Conservation (phyloP, 1,140 invertebrate genomes). For the Periplaneta americana region DNA sequence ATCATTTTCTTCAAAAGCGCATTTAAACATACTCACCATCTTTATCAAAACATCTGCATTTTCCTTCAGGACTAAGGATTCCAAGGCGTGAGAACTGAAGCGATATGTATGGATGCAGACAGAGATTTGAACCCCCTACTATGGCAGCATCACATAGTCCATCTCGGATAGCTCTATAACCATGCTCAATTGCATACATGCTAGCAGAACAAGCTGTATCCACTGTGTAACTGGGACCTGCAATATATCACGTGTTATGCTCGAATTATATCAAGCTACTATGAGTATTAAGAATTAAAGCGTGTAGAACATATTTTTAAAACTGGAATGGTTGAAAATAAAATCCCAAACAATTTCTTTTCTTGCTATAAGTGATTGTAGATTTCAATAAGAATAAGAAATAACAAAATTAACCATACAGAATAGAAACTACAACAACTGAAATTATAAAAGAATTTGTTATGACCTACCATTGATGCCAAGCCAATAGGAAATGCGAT, state of each 20-base stretch:
- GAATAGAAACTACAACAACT: too few species aligned
- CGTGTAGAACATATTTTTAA: too few species aligned
- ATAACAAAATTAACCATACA: too few species aligned
- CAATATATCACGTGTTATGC: constrained; percentile 10
- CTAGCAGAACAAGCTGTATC: constrained; percentile 91
- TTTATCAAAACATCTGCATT: constrained; percentile 86
- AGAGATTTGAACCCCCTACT: constrained; percentile 77
- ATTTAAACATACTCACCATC: constrained; percentile 25
- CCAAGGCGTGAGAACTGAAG: constrained; percentile 70
- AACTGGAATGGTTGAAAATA: too few species aligned
- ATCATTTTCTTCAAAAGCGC: neutral
- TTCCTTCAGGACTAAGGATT: constrained; percentile 79
- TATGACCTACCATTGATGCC: constrained; percentile 47
- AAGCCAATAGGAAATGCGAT: constrained; percentile 75
- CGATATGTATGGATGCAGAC: constrained; percentile 79
- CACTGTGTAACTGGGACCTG: constrained; percentile 72
- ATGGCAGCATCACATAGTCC: constrained; percentile 83
- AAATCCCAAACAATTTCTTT: too few species aligned
- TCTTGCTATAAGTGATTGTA: too few species aligned
- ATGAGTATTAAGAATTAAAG: too few species aligned
- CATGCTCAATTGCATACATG: constrained; percentile 76
- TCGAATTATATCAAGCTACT: too few species aligned
- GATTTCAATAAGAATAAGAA: too few species aligned
- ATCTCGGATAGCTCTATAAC: constrained; percentile 65
- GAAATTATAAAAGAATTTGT: neutral